Conservation (phyloP, 2,113 vertebrate species). For the Electrona antarctica region DNA sequence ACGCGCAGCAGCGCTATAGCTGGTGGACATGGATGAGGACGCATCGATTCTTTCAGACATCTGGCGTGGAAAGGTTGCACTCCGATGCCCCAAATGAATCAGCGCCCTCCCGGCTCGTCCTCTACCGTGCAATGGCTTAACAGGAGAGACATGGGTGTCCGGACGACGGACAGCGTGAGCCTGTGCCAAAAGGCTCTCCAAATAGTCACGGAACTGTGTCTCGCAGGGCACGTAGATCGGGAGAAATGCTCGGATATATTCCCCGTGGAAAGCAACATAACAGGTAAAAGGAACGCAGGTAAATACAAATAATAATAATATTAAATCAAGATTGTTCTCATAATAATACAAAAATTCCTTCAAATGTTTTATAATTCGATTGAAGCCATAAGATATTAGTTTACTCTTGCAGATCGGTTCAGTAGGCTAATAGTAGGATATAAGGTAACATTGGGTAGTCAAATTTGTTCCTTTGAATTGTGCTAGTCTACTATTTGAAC, state of each 20-base stretch:
- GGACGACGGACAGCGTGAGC: constrained; percentile 86
- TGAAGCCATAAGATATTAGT: no score
- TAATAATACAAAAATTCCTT: no score
- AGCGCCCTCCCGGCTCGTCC: constrained; percentile 57
- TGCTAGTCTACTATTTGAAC: no score
- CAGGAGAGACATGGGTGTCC: constrained; percentile 86
- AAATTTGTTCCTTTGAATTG: no score
- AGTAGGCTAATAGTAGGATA: no score
- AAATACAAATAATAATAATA: constrained; percentile 54
- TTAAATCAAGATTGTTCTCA: no score
- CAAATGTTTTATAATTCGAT: no score
- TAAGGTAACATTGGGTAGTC: no score
- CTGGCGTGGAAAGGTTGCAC: constrained; percentile 45
- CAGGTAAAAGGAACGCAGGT: constrained; percentile 89
- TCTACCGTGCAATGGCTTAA: constrained; percentile 84
- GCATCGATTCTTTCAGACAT: constrained; percentile 42
- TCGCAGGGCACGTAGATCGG: constrained; percentile 89
- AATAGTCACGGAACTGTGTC: constrained; percentile 94
- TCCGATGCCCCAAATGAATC: constrained; percentile 67
- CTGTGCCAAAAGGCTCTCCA: constrained; percentile 94
- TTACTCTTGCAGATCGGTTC: no score
- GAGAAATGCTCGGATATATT: constrained; percentile 94
- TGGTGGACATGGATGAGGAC: constrained; percentile 67
- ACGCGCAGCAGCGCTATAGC: constrained; percentile 37
- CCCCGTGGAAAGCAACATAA: constrained; percentile 82